phyloP scores from a whole-genome alignment of 2,113 vertebrate genomes.

The Otolemur garnettii region DNA sequence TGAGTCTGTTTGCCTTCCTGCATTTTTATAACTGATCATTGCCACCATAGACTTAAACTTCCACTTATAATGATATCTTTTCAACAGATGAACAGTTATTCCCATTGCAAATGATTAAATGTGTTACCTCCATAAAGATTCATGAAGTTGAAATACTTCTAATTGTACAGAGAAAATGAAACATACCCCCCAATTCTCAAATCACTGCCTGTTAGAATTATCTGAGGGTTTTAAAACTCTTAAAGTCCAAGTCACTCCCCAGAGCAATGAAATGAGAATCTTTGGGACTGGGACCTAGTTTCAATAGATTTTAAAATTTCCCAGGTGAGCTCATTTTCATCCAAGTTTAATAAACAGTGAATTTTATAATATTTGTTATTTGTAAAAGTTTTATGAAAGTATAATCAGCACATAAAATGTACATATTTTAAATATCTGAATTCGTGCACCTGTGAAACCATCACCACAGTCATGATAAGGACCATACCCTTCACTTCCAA shows the following conservation, averaged over 20 bases:
- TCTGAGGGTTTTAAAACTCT: not conserved
- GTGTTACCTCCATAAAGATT: not conserved
- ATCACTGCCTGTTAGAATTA: not conserved
- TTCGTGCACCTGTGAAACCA: not conserved
- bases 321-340: not conserved
- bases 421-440: not conserved
- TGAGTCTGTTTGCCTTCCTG: not conserved
- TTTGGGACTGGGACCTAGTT: not conserved
- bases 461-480: not conserved
- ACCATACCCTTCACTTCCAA: not conserved
- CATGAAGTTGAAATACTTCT: constrained; percentile 25
- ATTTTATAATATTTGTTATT: not conserved
- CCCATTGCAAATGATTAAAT: constrained; percentile 13
- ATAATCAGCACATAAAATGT: not conserved
- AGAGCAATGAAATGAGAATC: not conserved
- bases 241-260: not conserved
- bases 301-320: not conserved
- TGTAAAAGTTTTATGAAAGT: not conserved
- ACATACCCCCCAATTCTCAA: not conserved
- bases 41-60: not conserved
- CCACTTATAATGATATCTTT: not conserved
- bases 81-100: not conserved
- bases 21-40: constrained; percentile 9
- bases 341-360: not conserved
- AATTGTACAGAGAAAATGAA: not conserved